Base-by-base conservation (phyloP, 1,140 invertebrate species). In the Procambarus clarkii region DNA sequence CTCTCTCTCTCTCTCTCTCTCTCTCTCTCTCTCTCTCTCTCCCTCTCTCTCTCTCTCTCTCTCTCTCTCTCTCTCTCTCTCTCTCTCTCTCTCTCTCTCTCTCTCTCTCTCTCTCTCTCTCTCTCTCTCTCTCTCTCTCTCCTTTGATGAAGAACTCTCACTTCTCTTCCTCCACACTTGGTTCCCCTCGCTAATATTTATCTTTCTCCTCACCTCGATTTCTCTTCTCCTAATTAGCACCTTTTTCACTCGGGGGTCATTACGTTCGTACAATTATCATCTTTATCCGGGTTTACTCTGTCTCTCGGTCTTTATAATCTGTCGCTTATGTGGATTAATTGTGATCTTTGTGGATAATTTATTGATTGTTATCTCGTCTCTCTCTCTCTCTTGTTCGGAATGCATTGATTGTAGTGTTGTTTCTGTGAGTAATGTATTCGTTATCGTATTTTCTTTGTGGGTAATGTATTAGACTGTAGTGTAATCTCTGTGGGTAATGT, bases 51-150 rank as follows among this genome's bases (percentile, higher is more conserved):
- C 24, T 45, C 44, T 60, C 81, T 44, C 50, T 83, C 50, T 69
- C 18, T 83, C 60, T 71, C 45, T 54, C 71, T 50, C 18, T 76
- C 71, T 77, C 50, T 77, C 46, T 76, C 34, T 54, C 60, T 76
- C 48, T 86, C 84, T 86, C 45, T 77, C 48, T 77, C 15, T 45
- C 71, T 77, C 45, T 54, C 71, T 54, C 21, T 54, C n/a, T n/a
- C n/a, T n/a, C n/a, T n/a, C n/a, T n/a, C n/a, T n/a, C n/a, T n/a
- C n/a, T n/a, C n/a, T n/a, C n/a, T n/a, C n/a, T n/a, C n/a, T n/a
- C n/a, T 24, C 21, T 21, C 71, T 58, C 21, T 45, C 21, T 74
- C 45, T n/a, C 79, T 18, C n/a, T 44, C 46, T 34, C n/a, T n/a
- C 44, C 34, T 54, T 64, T 44, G 13, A 18, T n/a, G 44, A 18